These are phyloP conservation scores for Congeria kusceri DNA, from an alignment of 2,888 invertebrate species.

Conservation along the genomic window DNA sequence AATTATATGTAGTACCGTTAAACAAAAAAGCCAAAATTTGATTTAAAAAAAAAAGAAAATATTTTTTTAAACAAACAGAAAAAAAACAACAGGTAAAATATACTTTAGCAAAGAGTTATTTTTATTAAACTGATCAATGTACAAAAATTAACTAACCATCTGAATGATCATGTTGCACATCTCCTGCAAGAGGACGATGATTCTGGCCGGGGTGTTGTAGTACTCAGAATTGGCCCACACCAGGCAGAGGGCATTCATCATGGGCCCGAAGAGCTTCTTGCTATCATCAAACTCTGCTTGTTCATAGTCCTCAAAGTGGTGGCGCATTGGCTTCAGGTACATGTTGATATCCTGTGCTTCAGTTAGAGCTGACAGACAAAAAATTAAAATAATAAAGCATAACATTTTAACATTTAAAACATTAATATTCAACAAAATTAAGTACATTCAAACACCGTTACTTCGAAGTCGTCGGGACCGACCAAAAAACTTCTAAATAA, in stretches of 20 bases:
- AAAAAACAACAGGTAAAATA: too few relatives aligned
- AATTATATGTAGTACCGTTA: too few relatives aligned
- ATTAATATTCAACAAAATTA: too few relatives aligned
- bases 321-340: slow-evolving; percentile 93
- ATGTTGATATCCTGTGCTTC: slow-evolving; percentile 96
- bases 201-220: slow-evolving; percentile 94
- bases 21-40: too few relatives aligned
- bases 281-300: slow-evolving; percentile 84
- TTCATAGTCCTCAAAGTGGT: slow-evolving; percentile 91
- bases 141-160: slow-evolving; percentile 87
- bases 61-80: too few relatives aligned
- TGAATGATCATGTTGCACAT: slow-evolving; percentile 95
- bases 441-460: too few relatives aligned
- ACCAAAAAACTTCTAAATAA: too few relatives aligned
- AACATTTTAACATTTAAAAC: background rate
- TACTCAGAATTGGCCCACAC: slow-evolving; percentile 95
- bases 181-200: slow-evolving; percentile 95
- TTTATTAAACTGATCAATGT: too few relatives aligned
- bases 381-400: background rate
- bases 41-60: too few relatives aligned
- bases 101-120: too few relatives aligned
- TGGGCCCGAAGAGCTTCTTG: slow-evolving; percentile 90
- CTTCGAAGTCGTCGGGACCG: too few relatives aligned
- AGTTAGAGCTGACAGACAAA: slow-evolving; percentile 89
- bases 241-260: slow-evolving; percentile 94